Base-by-base conservation (phyloP, 2,888 invertebrate species). In the Panzeria rudis region DNA sequence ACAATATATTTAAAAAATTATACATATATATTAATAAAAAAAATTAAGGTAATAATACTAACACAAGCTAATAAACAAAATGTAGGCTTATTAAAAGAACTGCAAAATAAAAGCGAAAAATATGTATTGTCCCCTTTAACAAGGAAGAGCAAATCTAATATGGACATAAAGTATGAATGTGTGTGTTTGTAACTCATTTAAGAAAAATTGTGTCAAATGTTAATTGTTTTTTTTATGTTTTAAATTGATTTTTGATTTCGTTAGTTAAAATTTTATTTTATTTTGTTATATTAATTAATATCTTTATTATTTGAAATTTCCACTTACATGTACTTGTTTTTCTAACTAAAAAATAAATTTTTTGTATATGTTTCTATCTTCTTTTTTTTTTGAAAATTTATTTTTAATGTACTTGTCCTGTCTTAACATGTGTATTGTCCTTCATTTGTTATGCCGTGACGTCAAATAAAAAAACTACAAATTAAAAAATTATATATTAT, bases 181-280 rank as follows among this genome's bases (percentile, higher is more conserved):
- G 84, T 81, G 52, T 82, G 56, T 82, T 59, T 76, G 77, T 85
- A 72, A 59, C 11, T 59, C 59, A 66, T 79, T 56, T 47, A 75
- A 59, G n/a, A 17, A 71, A 66, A 62, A 54, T 56, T 85, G 88
- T 89, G 90, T 91, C 90, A 89, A 91, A 89, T 91, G 91, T 90
- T 87, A 88, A 88, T 32, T 87, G 17, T 81, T 64, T 61, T 73
- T 54, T 25, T 83, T 83, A 85, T 86, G 82, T 87, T 78, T 84
- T 3, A 50, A 50, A 13, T 68, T n/a, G 6, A 17, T 38, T 17
- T 69, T 72, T 87, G 8, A 56, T 86, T 47, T 66, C 11, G 20
- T 23, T 23, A 23, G 11, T 20, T 66, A 25, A 23, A 44, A 71
- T n/a, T 17, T 59, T 64, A 50, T 61, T 50, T 61, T 47, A 13